A percentile compares a stretch with the other conserved stretches of the same genome.
phyloP scores from a whole-genome alignment of 2,888 invertebrate genomes.

The Ephialtes manifestator region DNA sequence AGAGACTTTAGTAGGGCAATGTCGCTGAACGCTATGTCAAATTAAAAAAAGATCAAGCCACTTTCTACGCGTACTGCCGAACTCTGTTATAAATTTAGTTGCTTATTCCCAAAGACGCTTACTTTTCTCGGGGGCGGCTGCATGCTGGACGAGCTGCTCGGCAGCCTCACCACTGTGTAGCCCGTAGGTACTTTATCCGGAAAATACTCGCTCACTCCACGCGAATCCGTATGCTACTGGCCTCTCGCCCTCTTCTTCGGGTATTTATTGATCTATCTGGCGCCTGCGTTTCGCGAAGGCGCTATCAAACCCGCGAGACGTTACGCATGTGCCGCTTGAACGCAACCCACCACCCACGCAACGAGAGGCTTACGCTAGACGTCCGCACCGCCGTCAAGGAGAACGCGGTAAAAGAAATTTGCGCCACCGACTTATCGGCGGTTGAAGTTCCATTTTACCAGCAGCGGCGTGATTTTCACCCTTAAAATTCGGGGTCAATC shows the following conservation, averaged over 20 bases:
- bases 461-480: slow-evolving; percentile 11
- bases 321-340: slow-evolving; percentile 71
- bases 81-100: not conserved
- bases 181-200: slow-evolving; percentile 71
- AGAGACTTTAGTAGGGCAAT: slow-evolving; percentile 51
- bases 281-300: slow-evolving; percentile 80
- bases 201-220: slow-evolving; percentile 78
- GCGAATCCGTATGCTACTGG: slow-evolving; percentile 84
- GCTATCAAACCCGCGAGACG: slow-evolving; percentile 53
- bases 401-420: not conserved
- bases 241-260: slow-evolving; percentile 82
- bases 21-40: not conserved
- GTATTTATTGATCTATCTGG: slow-evolving; percentile 84
- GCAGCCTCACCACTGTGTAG: slow-evolving; percentile 80
- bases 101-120: slow-evolving; percentile 83
- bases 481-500: not conserved
- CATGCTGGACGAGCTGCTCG: slow-evolving; percentile 87
- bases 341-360: slow-evolving; percentile 44
- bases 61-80: not conserved
- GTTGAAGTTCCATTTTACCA: slow-evolving; percentile 20
- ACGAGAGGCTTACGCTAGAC: not conserved
- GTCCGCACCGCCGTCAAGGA: slow-evolving; percentile 18
- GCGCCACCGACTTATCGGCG: slow-evolving; percentile 32
- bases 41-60: not conserved
- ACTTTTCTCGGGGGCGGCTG: slow-evolving; percentile 96